Conservation (phyloP, 2,888 invertebrate species). For the Pollenia angustigena region DNA sequence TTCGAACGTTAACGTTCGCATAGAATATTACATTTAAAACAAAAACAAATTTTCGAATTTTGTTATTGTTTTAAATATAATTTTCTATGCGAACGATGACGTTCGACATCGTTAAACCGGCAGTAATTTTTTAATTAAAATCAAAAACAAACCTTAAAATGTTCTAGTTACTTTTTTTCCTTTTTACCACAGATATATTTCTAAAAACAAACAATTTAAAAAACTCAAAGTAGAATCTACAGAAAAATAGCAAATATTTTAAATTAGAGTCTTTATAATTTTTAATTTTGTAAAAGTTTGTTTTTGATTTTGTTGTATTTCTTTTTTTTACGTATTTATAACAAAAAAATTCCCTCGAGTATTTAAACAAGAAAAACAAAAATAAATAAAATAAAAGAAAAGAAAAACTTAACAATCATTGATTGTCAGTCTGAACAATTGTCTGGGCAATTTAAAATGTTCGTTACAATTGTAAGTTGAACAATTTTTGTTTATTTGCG, state of each 20-base stretch:
- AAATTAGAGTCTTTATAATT: slow-evolving; percentile 15
- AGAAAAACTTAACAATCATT: slow-evolving; percentile 6
- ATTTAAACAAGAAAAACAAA: slow-evolving; percentile 23
- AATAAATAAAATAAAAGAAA: background rate
- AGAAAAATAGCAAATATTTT: background rate
- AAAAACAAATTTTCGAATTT: too few relatives aligned
- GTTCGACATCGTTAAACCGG: too few relatives aligned
- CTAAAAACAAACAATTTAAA: too few relatives aligned
- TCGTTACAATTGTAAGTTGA: slow-evolving; percentile 43
- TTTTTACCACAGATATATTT: too few relatives aligned
- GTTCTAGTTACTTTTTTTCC: too few relatives aligned
- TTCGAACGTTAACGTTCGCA: too few relatives aligned
- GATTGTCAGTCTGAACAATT: slow-evolving; percentile 36
- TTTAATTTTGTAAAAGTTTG: slow-evolving; percentile 31
- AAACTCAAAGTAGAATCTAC: background rate
- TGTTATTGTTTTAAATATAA: too few relatives aligned
- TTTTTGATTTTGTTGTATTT: slow-evolving; percentile 18
- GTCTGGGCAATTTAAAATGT: slow-evolving; percentile 52
- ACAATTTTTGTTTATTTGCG: slow-evolving; percentile 57
- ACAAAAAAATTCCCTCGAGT: slow-evolving; percentile 64
- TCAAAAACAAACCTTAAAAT: too few relatives aligned
- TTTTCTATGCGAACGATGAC: too few relatives aligned
- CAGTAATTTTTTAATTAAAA: too few relatives aligned
- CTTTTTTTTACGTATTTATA: slow-evolving; percentile 7
- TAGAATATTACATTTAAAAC: too few relatives aligned